Evolutionary conservation across 2,113 vertebrate genomes (phyloP), one percentile per base, ranked within the genome.

Genomic region (Hippocampus guttulatus): DNA sequence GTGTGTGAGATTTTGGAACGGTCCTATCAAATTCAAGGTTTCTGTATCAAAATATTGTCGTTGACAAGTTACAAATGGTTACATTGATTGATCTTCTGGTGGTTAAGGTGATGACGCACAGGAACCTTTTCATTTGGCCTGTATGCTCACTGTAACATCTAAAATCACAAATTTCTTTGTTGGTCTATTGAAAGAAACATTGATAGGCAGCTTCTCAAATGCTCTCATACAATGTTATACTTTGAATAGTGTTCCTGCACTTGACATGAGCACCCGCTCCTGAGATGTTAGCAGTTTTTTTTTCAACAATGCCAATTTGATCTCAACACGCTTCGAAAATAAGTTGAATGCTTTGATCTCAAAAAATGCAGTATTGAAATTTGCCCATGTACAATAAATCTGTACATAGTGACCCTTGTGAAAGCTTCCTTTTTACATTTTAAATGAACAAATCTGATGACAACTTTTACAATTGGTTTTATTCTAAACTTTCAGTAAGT

Each of bases 311-410:
- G 6, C 43, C 23, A 47, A 47, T 25, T 65, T 65, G 38, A 38
- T 23, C 40, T 64, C 8, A 43, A 4, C 11, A 2, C 23, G 11
- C 45, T 65, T 54, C 5, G 8, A 30, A 61, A 69, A 33, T 55
- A 40, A 70, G 30, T 65, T 70, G 5, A 70, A 76, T 40, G 66
- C 74, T 18, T 73, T 55, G 9, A 54, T 25, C 61, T 21, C 74
- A 70, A 41, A 40, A 27, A 47, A 27, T 47, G 23, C 23, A 27
- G 9, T 9, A 38, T 25, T 65, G 43, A 71, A 70, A 63, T 65
- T 23, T 65, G 41, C 41, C 63, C 14, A 71, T 81, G 74, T 85
- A 58, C 55, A 91, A 81, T 89, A 90, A 89, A 90, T 52, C 10
- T 87, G 76, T 85, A 85, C 55, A 88, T 79, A 81, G 18, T 16